Evolutionary conservation across 2,888 invertebrate species (phyloP), one percentile per base, ranked within the genome.

Genomic region (Tipula lateralis): DNA sequence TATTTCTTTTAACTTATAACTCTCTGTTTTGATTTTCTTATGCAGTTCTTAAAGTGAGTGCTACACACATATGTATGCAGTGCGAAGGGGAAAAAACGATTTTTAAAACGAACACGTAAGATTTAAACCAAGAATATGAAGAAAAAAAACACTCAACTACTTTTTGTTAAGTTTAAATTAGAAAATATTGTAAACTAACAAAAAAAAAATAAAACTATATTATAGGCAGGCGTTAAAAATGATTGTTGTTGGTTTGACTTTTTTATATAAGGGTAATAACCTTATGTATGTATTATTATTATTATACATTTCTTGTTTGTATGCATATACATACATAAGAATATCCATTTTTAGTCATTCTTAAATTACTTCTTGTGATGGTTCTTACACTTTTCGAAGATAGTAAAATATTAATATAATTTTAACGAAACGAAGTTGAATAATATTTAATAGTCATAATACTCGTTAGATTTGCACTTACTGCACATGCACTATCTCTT

Each of bases 151-250:
- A 66, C 24, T 66, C 66, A 66, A 66, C 24, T 66, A 24, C 24
- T 66, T 66, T 66, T 66, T 66, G 19, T 66, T 66, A 66, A 66
- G 24, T 66, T 66, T 24, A 66, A 66, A 66, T 66, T 66, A 66
- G 66, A 66, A 66, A 50, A 66, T 66, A 66, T 66, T 66, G 66
- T 66, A 66, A 66, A 66, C 66, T 66, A 66, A 66, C 66, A 66
- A 66, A 66, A 66, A 50, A 50, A 50, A 66, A 66, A 19, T 66
- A 66, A 66, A 24, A 24, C 19, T 12, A 24, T 66, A 66, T 66
- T 66, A 66, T 66, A 66, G 66, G 66, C 66, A 66, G 66, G 66
- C 66, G 66, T 66, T 66, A 66, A 66, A 66, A 66, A 66, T 66
- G 66, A 66, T 66, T 66, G 66, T 66, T 66, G 66, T 24, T 66